Percentiles rank a stretch among this genome's conserved stretches.
Conservation (phyloP, 1,140 invertebrate species). For the Carcinoscorpius rotundicauda region DNA sequence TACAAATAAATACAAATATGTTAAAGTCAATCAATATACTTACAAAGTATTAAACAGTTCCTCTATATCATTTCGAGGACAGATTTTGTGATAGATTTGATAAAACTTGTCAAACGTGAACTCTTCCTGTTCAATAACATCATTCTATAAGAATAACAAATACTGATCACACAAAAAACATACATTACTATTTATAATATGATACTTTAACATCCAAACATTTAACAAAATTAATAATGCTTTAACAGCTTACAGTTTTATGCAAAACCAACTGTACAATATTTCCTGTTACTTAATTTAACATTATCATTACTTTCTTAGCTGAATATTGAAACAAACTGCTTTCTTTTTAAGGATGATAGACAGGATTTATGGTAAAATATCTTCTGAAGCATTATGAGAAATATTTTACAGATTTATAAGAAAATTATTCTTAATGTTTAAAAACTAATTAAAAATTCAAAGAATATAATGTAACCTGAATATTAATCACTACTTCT, state of each 20-base stretch:
- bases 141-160: constrained; percentile 46
- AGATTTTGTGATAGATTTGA: constrained; percentile 96
- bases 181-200: background rate
- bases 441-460: too few species aligned
- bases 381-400: too few species aligned
- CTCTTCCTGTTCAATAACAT: constrained; percentile 83
- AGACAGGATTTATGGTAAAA: too few species aligned
- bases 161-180: constrained; percentile 1
- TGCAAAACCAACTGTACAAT: background rate
- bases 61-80: constrained; percentile 97
- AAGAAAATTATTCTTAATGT: too few species aligned
- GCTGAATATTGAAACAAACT: too few species aligned
- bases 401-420: too few species aligned
- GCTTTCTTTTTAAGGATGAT: too few species aligned
- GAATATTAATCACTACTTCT: too few species aligned
- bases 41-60: constrained; percentile 95
- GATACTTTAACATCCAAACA: background rate
- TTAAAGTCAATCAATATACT: constrained; percentile 35
- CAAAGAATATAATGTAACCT: too few species aligned
- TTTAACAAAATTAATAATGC: background rate
- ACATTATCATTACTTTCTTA: too few species aligned
- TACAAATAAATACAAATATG: background rate
- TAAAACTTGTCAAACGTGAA: constrained; percentile 99
- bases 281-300: too few species aligned
- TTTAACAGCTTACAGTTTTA: background rate